Percentiles rank a stretch among this genome's conserved stretches.
These are phyloP conservation scores for Aurelia sp. DNA, from an alignment of 30 jellyfish, hydroid and myxozoan species.

Conservation along the genomic window DNA sequence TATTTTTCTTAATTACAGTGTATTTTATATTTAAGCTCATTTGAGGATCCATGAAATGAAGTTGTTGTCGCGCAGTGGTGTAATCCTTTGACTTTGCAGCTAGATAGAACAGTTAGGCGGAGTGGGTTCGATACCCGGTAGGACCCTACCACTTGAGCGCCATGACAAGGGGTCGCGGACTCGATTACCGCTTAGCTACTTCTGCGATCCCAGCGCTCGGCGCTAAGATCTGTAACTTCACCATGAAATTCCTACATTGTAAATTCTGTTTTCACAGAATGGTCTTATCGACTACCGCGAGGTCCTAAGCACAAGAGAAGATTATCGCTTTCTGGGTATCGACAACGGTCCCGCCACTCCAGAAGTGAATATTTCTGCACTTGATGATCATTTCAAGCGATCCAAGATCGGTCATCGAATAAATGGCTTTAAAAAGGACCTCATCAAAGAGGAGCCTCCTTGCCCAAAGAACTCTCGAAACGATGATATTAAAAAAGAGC, in stretches of 20 bases:
- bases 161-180: too few relatives aligned
- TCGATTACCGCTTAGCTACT: too few relatives aligned
- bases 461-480: constrained; percentile 4
- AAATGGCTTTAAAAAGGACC: constrained; percentile 49
- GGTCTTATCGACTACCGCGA: constrained; percentile 84
- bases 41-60: too few relatives aligned
- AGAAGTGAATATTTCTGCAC: constrained; percentile 55
- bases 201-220: too few relatives aligned
- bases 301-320: constrained; percentile 63
- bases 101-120: too few relatives aligned
- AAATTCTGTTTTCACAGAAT: constrained; percentile 39
- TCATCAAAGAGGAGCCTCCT: constrained; percentile 28
- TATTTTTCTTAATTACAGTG: too few relatives aligned
- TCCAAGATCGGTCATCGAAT: constrained; percentile 8
- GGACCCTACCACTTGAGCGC: too few relatives aligned
- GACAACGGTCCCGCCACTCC: constrained; percentile 98
- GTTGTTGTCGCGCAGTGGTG: too few relatives aligned
- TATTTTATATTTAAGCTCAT: too few relatives aligned
- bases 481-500: constrained; percentile 30
- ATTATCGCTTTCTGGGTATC: constrained; percentile 82
- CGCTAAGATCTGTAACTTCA: too few relatives aligned
- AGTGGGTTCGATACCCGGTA: too few relatives aligned
- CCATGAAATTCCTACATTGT: not conserved
- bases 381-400: constrained; percentile 26
- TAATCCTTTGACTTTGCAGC: too few relatives aligned